phyloP scores from a whole-genome alignment of 2,113 vertebrate genomes.

The Pterophyllum scalare region DNA sequence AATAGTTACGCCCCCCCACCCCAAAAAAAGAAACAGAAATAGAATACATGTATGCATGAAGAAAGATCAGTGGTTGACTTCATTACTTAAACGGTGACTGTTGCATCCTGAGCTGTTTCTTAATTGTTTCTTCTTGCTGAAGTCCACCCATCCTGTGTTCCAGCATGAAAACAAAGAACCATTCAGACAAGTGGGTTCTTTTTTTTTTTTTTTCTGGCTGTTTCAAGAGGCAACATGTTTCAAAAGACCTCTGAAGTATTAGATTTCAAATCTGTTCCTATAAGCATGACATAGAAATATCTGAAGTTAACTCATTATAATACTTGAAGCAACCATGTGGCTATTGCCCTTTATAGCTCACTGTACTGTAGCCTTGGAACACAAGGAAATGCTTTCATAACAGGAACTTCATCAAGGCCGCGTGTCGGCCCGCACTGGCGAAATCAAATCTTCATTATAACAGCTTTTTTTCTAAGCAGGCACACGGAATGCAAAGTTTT shows the following conservation, averaged over 20 bases:
- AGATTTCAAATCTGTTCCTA: neutral
- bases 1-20: neutral
- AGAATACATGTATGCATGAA: neutral
- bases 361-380: neutral
- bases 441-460: neutral
- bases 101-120: neutral
- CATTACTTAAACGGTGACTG: neutral
- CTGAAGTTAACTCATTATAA: neutral
- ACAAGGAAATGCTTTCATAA: neutral
- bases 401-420: neutral
- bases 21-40: neutral
- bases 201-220: neutral
- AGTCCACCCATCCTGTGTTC: neutral
- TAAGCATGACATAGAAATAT: neutral
- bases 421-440: no score
- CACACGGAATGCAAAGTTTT: neutral
- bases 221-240: neutral
- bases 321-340: no score
- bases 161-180: neutral
- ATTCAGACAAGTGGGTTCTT: neutral
- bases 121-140: neutral
- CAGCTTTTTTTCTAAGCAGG: no score
- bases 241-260: neutral
- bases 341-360: neutral
- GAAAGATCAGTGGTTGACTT: neutral